Conservation (phyloP, 2,797 vertebrate species). For the Paramormyrops hopkinsi region DNA sequence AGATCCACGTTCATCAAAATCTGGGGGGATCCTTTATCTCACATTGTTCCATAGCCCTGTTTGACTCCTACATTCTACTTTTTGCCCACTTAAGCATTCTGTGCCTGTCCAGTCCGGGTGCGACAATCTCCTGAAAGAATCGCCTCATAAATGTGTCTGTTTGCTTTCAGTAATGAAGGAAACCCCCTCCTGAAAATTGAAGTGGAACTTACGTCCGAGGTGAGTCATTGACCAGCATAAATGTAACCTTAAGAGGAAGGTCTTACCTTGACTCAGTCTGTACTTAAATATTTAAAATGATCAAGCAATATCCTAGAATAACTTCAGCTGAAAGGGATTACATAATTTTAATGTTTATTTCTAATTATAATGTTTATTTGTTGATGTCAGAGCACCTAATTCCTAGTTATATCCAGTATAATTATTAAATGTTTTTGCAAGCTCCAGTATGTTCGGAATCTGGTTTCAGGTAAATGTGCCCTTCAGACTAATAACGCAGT, state of each 20-base stretch:
- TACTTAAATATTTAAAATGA: background rate
- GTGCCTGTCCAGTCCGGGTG: background rate
- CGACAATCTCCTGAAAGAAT: background rate
- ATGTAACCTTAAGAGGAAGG: background rate
- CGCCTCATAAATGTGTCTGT: background rate
- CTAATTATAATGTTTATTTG: background rate
- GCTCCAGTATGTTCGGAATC: background rate
- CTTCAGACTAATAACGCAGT: background rate
- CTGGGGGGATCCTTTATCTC: background rate
- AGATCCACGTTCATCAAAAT: background rate
- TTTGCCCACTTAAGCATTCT: background rate
- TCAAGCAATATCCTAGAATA: background rate
- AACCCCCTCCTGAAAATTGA: conserved; percentile 97
- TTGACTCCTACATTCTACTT: background rate
- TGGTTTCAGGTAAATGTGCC: background rate
- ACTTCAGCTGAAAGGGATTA: background rate
- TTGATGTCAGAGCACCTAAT: background rate
- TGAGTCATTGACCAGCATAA: conserved; percentile 54
- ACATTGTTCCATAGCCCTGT: background rate
- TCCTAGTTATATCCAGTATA: background rate
- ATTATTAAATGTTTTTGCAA: background rate
- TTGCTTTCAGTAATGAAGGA: conserved; percentile 68
- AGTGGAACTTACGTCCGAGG: conserved; percentile 94
- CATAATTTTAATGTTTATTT: background rate
- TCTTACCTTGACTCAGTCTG: background rate